Evolutionary conservation across 2,888 invertebrate genomes (phyloP), one percentile per base, ranked within the genome.

Genomic region (Anagyrus pseudococci): DNA sequence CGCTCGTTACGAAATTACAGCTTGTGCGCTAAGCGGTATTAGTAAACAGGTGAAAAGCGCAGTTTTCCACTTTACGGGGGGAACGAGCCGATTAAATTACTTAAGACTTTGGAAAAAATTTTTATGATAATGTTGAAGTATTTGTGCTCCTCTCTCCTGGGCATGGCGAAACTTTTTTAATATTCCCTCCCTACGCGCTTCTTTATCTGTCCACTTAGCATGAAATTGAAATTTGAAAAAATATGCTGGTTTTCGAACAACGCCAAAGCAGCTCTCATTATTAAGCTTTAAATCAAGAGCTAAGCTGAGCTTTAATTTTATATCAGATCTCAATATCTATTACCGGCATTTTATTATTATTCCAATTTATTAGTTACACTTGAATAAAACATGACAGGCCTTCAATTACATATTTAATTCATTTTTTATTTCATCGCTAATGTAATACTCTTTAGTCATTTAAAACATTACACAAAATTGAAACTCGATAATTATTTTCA

Each of bases 141-240:
- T n/a, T 40, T 20, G 33, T 15, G 43, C 25, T 25, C 20, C 43
- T n/a, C 17, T 25, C 29, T 43, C 25, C 41, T 25, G 20, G 33
- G 19, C 19, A 22, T 55, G 37, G 25, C 37, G 44, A 61, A 61
- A 50, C 54, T 55, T 56, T 61, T 55, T 49, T 49, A 61, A 49
- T 49, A 61, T 53, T 22, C 22, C 40, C 46, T 29, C 52, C 48
- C 40, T 37, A 2, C 8, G 33, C 33, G 13, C 33, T 2, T 37
- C 20, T 50, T 46, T n/a, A 25, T 22, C 8, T 25, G 8, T n/a
- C 50, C 44, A 15, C 17, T 40, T 23, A 22, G 7, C 15, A 19
- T 1, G 15, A 26, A 54, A 54, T 54, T 44, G 20, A 37, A 17
- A 41, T 52, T 52, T 25, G 22, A 40, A 40, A n/a, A n/a, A n/a